Evolutionary conservation across 2,797 vertebrate genomes (phyloP), one percentile per base, ranked within the genome.

Genomic region (Bryconaethiops microstoma): DNA sequence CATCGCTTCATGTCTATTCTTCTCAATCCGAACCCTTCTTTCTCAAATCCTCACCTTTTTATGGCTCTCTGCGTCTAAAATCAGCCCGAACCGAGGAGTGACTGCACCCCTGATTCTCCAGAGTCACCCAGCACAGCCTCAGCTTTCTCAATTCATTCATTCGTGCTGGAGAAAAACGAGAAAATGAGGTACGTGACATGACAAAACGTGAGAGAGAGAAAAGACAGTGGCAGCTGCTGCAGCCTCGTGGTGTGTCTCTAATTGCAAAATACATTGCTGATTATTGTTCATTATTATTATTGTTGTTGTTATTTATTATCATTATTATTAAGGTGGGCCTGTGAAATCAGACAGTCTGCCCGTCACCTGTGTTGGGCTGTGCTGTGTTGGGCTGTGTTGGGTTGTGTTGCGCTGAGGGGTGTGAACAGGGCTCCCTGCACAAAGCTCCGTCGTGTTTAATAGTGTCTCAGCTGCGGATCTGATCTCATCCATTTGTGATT

Each of bases 121-220:
- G 50, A 62, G 52, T 52, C 14, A 65, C 9, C 52, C 54, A 3
- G 70, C 71, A 14, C 25, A 25, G 40, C 74, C 63, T 70, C 69
- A 3, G 69, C 75, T 77, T 70, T 10, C 77, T 35, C 35, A 45
- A 45, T 81, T 65, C 60, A 60, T 82, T 83, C 75, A 82, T 83
- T 88, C 83, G 78, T 85, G 83, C 80, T 82, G 89, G 86, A 83
- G 84, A 89, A 72, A 87, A 84, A 84, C 84, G 88, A 85, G 85
- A 93, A 89, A 90, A 95, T 95, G 94, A 94, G 94, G 94, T 95
- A 21, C 68, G 62, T 74, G 60, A 60, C 52, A 42, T 70, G 59
- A 25, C 69, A 71, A 23, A 54, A 29, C 52, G 9, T 8, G 23
- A 25, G 13, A 35, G 17, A 48, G 35, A 35, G 35, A 35, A 29